Base-by-base conservation (phyloP, 2,888 invertebrate genomes). In the Nipponacmea schrenckii region DNA sequence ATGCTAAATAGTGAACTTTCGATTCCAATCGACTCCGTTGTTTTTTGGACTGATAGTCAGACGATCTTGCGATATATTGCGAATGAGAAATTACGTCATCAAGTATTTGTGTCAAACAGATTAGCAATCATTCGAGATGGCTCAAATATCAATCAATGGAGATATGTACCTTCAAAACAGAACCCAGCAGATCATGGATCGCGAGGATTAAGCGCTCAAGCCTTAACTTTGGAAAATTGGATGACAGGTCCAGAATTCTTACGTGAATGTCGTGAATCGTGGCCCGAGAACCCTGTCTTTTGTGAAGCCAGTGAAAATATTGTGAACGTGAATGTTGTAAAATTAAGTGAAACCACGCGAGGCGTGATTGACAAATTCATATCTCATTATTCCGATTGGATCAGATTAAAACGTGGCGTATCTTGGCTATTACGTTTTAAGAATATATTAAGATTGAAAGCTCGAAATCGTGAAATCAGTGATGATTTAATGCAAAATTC, bases 181-280 rank as follows among this genome's bases (percentile, higher is more conserved):
- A 50, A 50, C 15, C 50, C 50, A 50, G 50, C 50, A 20, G 50
- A 50, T 20, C 50, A 50, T 50, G 50, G n/a, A 8, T 50, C 50
- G 17, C 50, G 20, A 20, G 50, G 50, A 50, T 20, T 50, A 8
- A 20, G 7, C 50, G 50, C 50, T 20, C 20, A 20, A 50, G 10
- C 5, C 1, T 50, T 50, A 12, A 50, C 50, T 50, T 20, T 1
- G 20, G 48, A 15, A 15, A 48, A 48, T 48, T n/a, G n/a, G n/a
- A n/a, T n/a, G n/a, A n/a, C n/a, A n/a, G n/a, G 81, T 10, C 81
- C 80, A 1, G 14, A 50, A 50, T 50, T 50, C 20, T 50, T 50
- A 50, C 7, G 17, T 17, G 17, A 20, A n/a, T 50, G 12, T 20
- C 20, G 7, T 50, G 50, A 50, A 15, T 4, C 2, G 15, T 50